Evolutionary conservation across 2,888 invertebrate genomes (phyloP).

Genomic region (Thalpophila matura): DNA sequence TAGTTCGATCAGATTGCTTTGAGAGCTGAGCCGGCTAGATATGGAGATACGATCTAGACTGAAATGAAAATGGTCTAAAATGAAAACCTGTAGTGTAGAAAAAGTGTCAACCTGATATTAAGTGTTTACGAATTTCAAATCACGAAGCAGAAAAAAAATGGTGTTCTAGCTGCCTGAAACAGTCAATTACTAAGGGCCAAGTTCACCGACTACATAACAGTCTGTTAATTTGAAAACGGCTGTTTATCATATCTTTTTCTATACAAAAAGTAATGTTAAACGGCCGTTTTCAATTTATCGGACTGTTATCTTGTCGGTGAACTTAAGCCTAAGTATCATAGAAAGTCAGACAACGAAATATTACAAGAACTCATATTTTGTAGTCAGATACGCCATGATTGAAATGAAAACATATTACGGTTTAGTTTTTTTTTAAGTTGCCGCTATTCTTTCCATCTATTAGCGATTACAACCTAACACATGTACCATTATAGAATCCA

Average conservation of each 20-base stretch:
- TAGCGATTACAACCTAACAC: neutral
- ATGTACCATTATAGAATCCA: conserved; percentile 8
- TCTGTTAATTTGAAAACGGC: too few relatives aligned
- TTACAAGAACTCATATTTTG: neutral
- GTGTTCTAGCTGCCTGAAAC: neutral
- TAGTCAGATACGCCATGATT: neutral
- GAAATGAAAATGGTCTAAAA: conserved; percentile 28
- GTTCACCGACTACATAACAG: too few relatives aligned
- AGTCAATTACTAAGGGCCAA: neutral
- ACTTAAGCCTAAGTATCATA: too few relatives aligned
- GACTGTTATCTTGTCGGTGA: too few relatives aligned
- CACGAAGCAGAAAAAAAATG: too few relatives aligned
- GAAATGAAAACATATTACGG: neutral
- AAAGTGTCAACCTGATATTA: conserved; percentile 7
- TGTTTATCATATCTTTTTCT: too few relatives aligned
- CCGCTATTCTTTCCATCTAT: neutral
- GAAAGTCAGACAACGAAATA: too few relatives aligned
- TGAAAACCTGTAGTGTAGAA: conserved; percentile 6
- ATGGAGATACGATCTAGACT: conserved; percentile 42
- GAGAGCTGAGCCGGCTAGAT: conserved; percentile 38
- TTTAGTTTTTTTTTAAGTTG: neutral
- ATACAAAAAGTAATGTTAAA: too few relatives aligned
- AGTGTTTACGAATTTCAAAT: too few relatives aligned
- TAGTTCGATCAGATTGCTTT: conserved; percentile 53
- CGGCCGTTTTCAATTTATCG: too few relatives aligned